Evolutionary conservation across 2,888 invertebrate genomes (phyloP).

Genomic region (Drosophila kanekoi): DNA sequence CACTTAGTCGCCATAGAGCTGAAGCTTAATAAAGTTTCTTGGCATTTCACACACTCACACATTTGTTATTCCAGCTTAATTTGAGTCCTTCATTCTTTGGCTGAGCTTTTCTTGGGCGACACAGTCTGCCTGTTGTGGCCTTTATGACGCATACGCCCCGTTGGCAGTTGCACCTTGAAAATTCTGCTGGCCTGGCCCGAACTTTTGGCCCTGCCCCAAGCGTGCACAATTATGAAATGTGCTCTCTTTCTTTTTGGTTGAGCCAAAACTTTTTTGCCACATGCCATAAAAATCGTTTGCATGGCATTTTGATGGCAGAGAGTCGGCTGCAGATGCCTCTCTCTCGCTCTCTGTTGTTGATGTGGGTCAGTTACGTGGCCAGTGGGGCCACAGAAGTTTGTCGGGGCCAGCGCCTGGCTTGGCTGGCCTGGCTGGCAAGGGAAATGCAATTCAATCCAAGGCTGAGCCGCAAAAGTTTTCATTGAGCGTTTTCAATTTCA

Average conservation of each 20-base stretch:
- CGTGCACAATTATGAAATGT: constrained; percentile 69
- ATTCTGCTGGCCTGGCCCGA: constrained; percentile 40
- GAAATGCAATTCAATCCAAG: constrained; percentile 74
- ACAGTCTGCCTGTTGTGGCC: constrained; percentile 49
- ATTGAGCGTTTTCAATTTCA: constrained; percentile 74
- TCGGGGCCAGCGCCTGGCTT: constrained; percentile 14
- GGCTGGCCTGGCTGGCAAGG: constrained; percentile 37
- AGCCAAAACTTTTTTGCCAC: constrained; percentile 42
- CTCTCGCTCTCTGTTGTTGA: constrained; percentile 27
- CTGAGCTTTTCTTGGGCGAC: constrained; percentile 22
- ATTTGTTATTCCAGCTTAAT: constrained; percentile 2
- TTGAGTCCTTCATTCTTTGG: constrained; percentile 16
- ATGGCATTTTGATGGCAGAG: constrained; percentile 36
- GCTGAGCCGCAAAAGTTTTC: constrained; percentile 68
- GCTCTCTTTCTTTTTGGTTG: constrained; percentile 37
- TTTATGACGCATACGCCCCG: constrained; percentile 75
- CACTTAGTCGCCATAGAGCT: too few relatives aligned
- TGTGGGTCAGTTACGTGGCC: constrained; percentile 74
- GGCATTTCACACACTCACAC: background rate
- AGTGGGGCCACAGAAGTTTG: constrained; percentile 58
- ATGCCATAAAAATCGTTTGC: constrained; percentile 66
- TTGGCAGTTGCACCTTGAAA: constrained; percentile 69
- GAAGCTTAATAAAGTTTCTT: too few relatives aligned
- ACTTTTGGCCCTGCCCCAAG: constrained; percentile 45
- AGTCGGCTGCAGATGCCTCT: background rate